Conservation (phyloP, 2,888 invertebrate genomes). For the Entomobrya proxima region DNA sequence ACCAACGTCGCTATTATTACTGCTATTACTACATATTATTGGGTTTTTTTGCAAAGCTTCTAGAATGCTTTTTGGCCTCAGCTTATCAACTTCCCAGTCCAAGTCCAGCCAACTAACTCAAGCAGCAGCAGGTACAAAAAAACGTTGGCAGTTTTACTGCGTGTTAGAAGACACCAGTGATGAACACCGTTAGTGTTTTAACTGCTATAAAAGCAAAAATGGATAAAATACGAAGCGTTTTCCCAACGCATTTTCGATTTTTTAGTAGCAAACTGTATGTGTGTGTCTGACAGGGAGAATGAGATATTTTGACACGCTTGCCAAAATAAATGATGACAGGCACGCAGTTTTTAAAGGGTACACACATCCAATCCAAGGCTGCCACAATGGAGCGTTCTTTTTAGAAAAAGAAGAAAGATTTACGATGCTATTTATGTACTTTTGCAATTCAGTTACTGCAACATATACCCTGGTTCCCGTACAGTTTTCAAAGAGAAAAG, state of each 20-base stretch:
- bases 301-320: constrained; percentile 51
- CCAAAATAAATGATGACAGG: constrained; percentile 61
- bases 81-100: too few species aligned
- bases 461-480: not conserved
- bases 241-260: constrained; percentile 23
- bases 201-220: not conserved
- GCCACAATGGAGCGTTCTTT: constrained; percentile 23
- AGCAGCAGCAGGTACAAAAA: too few species aligned
- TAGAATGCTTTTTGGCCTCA: too few species aligned
- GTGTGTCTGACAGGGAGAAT: constrained; percentile 18
- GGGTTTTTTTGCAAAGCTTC: too few species aligned
- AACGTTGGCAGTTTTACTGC: too few species aligned
- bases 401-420: constrained; percentile 17
- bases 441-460: constrained; percentile 8
- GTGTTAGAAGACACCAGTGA: not conserved
- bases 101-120: too few species aligned
- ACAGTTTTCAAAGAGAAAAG: too few species aligned
- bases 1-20: too few species aligned
- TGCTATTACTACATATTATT: too few species aligned
- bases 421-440: constrained; percentile 32
- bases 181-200: not conserved
- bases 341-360: constrained; percentile 47
- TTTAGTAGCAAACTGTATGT: not conserved
- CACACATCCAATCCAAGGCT: not conserved
- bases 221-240: not conserved